These are phyloP conservation scores for Colletes collaris DNA, from an alignment of 2,888 invertebrate genomes.

Conservation along the genomic window DNA sequence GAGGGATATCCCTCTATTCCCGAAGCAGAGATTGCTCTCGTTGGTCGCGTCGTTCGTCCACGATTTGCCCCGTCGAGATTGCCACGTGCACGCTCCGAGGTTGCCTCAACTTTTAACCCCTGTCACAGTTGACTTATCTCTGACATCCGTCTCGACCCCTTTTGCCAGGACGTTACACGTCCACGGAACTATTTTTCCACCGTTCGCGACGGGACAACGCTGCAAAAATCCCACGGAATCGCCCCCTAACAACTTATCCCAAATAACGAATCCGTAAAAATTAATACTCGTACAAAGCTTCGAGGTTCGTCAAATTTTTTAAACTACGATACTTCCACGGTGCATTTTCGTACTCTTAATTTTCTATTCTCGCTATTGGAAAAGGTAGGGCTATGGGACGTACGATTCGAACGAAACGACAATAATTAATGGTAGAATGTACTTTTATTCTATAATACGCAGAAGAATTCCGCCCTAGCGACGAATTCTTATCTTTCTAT, in stretches of 20 bases:
- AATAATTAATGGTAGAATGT: too few relatives aligned
- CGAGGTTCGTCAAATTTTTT: too few relatives aligned
- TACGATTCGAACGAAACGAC: too few relatives aligned
- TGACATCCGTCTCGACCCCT: conserved; percentile 7
- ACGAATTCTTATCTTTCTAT: too few relatives aligned
- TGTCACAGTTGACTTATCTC: neutral
- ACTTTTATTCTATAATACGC: too few relatives aligned
- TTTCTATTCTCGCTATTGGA: too few relatives aligned
- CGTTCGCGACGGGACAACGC: neutral
- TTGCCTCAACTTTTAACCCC: conserved; percentile 43
- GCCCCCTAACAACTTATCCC: neutral
- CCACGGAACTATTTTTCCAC: neutral
- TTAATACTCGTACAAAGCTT: too few relatives aligned
- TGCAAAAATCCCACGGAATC: neutral
- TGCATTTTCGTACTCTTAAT: too few relatives aligned
- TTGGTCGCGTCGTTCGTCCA: conserved; percentile 23
- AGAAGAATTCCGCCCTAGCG: too few relatives aligned
- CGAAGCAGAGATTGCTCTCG: conserved; percentile 43
- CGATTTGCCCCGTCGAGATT: conserved; percentile 30
- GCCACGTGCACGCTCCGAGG: conserved; percentile 4
- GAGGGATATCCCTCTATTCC: neutral
- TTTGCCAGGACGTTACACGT: neutral
- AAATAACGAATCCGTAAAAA: too few relatives aligned
- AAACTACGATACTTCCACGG: too few relatives aligned
- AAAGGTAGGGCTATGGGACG: too few relatives aligned